Conservation (phyloP, 2,113 vertebrate species). For the Enhydra lutris region DNA sequence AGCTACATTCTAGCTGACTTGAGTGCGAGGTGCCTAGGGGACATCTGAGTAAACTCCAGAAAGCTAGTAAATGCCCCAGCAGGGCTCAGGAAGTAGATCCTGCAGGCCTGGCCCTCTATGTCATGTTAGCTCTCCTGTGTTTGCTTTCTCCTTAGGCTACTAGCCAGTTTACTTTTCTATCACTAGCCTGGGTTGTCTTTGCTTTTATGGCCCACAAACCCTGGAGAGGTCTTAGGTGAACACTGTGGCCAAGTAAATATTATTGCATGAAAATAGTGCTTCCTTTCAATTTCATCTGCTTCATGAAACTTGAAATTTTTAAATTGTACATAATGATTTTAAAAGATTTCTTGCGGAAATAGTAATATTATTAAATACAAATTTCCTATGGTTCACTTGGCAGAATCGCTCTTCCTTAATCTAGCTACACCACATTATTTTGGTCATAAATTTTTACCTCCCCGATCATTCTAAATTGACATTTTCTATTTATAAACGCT, state of each 20-base stretch:
- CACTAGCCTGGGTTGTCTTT: neutral
- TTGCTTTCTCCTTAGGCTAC: neutral
- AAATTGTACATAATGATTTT: neutral
- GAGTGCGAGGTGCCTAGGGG: too few relatives aligned
- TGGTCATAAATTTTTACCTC: constrained; percentile 18
- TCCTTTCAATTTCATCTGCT: neutral
- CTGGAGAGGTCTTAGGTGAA: neutral
- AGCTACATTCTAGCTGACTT: neutral
- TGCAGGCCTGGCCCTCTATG: neutral
- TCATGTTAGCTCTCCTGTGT: neutral
- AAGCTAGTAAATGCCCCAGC: neutral
- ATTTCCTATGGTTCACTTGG: neutral
- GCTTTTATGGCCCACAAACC: neutral
- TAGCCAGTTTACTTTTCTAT: neutral
- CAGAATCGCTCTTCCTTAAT: neutral
- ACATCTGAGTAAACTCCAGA: neutral
- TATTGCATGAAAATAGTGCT: neutral
- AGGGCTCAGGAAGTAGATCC: neutral
- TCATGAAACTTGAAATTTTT: constrained; percentile 32
- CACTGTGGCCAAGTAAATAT: neutral
- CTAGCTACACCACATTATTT: neutral
- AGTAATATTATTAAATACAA: constrained; percentile 32
- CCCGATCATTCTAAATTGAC: constrained; percentile 18
- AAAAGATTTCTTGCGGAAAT: constrained; percentile 31
- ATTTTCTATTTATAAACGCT: constrained; percentile 11